Evolutionary conservation across 2,113 vertebrate species (phyloP).

Genomic region (Apistogramma diplotaenia): DNA sequence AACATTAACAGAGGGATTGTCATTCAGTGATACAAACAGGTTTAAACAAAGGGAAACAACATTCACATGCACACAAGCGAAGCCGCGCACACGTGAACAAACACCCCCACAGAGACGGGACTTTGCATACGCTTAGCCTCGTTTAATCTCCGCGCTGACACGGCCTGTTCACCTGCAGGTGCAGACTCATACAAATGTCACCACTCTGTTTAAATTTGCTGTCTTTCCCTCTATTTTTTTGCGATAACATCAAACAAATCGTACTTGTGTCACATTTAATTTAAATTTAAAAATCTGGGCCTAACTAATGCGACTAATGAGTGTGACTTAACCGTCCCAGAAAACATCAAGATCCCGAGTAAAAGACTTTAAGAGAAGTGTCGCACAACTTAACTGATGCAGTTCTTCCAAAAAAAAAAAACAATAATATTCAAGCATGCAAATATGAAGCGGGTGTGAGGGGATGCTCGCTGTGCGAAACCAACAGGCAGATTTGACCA

Average conservation of each 20-base stretch:
- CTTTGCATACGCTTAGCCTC: conserved; percentile 46
- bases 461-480: conserved; percentile 10
- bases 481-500: conserved; percentile 52
- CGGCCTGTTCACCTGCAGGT: conserved; percentile 44
- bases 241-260: conserved; percentile 5
- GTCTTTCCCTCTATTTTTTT: conserved; percentile 19
- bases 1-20: conserved; percentile 70
- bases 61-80: conserved; percentile 12
- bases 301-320: conserved; percentile 5
- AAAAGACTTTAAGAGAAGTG: conserved; percentile 8
- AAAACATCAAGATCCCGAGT: background rate
- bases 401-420: background rate
- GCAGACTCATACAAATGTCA: conserved; percentile 40
- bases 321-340: background rate
- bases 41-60: conserved; percentile 57
- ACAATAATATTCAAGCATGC: background rate
- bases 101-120: conserved; percentile 47
- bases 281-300: background rate
- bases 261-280: conserved; percentile 12
- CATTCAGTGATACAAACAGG: conserved; percentile 53
- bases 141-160: conserved; percentile 53
- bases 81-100: conserved; percentile 24
- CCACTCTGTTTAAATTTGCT: conserved; percentile 24
- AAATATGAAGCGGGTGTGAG: conserved; percentile 1
- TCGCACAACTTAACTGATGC: background rate